phyloP scores from a whole-genome alignment of 2,113 vertebrate genomes.

The Myanophis thanlyinensis region DNA sequence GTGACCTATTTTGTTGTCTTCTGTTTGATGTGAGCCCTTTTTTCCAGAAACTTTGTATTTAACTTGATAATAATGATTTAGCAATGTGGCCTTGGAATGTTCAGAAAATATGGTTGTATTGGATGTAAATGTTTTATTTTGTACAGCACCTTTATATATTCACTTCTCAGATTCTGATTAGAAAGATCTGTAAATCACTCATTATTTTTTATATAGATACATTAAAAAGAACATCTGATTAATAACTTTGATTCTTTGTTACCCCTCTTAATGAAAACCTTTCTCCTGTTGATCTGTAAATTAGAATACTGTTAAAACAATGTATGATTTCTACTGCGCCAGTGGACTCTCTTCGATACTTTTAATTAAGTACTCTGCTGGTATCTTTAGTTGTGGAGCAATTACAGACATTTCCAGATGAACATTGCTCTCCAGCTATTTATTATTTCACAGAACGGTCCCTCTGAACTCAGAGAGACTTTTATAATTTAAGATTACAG shows the following conservation, averaged over 20 bases:
- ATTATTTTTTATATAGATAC: constrained; percentile 99
- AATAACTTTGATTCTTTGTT: constrained; percentile 76
- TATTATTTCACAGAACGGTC: background rate
- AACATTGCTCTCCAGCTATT: background rate
- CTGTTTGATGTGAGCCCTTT: constrained; percentile 57
- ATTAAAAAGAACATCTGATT: constrained; percentile 76
- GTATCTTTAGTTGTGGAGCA: background rate
- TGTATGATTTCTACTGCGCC: background rate
- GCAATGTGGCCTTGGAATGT: constrained; percentile 89
- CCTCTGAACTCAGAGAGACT: background rate
- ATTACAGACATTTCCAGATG: background rate
- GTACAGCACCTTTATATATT: constrained; percentile 99
- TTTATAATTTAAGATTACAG: background rate
- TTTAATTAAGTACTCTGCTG: background rate
- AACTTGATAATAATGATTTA: constrained; percentile 57
- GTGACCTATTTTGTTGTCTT: constrained; percentile 62
- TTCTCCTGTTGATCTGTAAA: background rate
- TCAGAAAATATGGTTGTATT: constrained; percentile 78
- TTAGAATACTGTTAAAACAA: background rate
- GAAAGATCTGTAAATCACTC: constrained; percentile 93
- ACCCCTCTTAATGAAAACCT: background rate
- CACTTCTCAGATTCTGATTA: constrained; percentile 83
- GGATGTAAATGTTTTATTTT: constrained; percentile 99
- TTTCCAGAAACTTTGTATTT: constrained; percentile 44
- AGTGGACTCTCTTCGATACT: background rate